Evolutionary conservation across 2,888 invertebrate genomes (phyloP), one percentile per base, ranked within the genome.

Genomic region (Apotomis capreana): DNA sequence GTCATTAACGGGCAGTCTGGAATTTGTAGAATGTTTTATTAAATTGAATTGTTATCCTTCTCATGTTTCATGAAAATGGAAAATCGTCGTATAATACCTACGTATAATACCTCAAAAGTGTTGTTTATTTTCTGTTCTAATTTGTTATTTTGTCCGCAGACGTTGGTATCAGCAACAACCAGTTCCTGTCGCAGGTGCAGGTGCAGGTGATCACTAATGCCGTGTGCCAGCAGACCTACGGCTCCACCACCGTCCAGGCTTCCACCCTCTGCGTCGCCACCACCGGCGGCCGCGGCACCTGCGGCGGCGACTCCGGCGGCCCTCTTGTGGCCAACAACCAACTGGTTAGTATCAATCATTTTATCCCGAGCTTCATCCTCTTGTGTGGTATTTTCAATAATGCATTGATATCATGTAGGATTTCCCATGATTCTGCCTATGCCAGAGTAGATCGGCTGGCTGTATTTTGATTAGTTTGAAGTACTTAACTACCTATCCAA

Each of bases 111-210:
- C 10, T 37, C 0, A 8, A 59, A 37, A 10, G 6, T 3, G 4
- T 37, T 5, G 4, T n/a, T 57, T 15, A 10, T 8, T 5, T n/a
- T 44, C 8, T 3, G 46, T 46, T 9, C 46, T 46, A 0, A 46
- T 46, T 6, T 46, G 40, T 13, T 5, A n/a, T 57, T 26, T 9
- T 55, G 4, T 51, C 57, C 71, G 4, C 74, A 83, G 83, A 65
- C 6, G 69, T 73, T 1, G 64, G 77, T 0, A 76, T 84, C 74
- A 64, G 79, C 69, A 71, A 85, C 79, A 26, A 74, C 0, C 80
- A 79, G 26, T 61, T 64, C 9, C 82, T 88, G 62, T 88, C 89
- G 65, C 89, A 84, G 15, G 87, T 90, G 13, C 86, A 84, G 72
- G 85, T 92, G 10, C 71, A 71, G 0, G 81, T 85, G 5, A 75